These are phyloP conservation scores for Syngnathus acus DNA, from an alignment of 2,797 vertebrate species.

Conservation along the genomic window DNA sequence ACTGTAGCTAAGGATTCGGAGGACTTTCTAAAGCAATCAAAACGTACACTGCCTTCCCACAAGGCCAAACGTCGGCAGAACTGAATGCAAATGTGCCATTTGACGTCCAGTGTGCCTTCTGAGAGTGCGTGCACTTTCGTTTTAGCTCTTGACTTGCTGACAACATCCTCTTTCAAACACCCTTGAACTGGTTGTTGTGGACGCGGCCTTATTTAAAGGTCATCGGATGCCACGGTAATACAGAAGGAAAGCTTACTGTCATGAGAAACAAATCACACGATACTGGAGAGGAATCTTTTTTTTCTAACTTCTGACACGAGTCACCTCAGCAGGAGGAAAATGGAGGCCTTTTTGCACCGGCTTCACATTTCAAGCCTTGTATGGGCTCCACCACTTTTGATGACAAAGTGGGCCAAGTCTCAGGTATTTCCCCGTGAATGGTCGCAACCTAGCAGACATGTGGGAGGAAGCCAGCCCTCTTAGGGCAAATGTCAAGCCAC, in stretches of 20 bases:
- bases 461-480: conserved; percentile 5
- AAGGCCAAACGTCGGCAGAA: conserved; percentile 5
- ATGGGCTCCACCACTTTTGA: neutral
- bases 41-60: neutral
- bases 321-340: neutral
- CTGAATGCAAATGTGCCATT: conserved; percentile 37
- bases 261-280: neutral
- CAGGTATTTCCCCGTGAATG: conserved; percentile 7
- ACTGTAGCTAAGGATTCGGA: conserved; percentile 56
- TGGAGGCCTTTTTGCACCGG: neutral
- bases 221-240: conserved; percentile 1
- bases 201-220: conserved; percentile 57
- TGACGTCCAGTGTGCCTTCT: conserved; percentile 59
- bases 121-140: conserved; percentile 62
- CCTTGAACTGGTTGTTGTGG: conserved; percentile 34
- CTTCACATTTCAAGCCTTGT: neutral
- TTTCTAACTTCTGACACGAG: neutral
- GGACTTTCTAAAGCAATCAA: neutral
- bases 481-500: neutral
- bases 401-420: neutral
- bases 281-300: neutral
- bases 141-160: conserved; percentile 38
- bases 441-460: conserved; percentile 12
- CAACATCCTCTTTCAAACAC: conserved; percentile 32
- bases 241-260: neutral